Base-by-base conservation (phyloP, 2,113 vertebrate genomes). In the Trinectes maculatus region DNA sequence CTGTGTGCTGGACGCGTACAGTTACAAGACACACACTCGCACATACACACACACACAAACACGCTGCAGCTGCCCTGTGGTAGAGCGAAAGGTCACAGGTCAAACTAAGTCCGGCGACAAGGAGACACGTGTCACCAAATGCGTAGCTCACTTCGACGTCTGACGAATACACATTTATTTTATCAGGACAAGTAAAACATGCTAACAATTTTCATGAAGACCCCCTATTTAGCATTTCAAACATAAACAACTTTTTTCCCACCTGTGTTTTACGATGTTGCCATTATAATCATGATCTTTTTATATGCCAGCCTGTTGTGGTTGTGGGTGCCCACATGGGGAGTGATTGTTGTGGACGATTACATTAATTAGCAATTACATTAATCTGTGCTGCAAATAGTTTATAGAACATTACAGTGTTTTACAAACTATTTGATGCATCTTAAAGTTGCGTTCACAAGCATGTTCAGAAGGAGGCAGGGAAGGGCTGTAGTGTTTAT, bases 1-100 rank as follows among this genome's bases (percentile, higher is more conserved):
- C 83, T 73, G 74, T 84, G 88, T 70, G 73, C 73, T 71, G 74
- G 68, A 68, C 66, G 70, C 65, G 6, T 82, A 79, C 79, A 59
- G 79, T 87, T 79, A 87, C 84, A 85, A 84, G 82, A 75, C 78
- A 84, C 79, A 74, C 84, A 81, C 80, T 51, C 55, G 24, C 62
- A 44, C 74, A 74, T 69, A 74, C 64, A 84, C 51, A 44, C 71
- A 74, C 72, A 73, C 64, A 84, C 47, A 73, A 58, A 65, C 53
- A 51, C 77, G 67, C 82, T 18, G 73, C 19, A 18, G 71, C 58
- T 6, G 69, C 39, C 71, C 79, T 79, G 37, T 81, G 65, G 74
- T 66, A 5, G 21, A 74, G 77, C 70, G 59, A 80, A 80, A 86
- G 88, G 83, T 87, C 85, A 78, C 31, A n/a, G n/a, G n/a, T n/a